Evolutionary conservation across 2,797 vertebrate species (phyloP).

Genomic region (Sebastes variabilis): DNA sequence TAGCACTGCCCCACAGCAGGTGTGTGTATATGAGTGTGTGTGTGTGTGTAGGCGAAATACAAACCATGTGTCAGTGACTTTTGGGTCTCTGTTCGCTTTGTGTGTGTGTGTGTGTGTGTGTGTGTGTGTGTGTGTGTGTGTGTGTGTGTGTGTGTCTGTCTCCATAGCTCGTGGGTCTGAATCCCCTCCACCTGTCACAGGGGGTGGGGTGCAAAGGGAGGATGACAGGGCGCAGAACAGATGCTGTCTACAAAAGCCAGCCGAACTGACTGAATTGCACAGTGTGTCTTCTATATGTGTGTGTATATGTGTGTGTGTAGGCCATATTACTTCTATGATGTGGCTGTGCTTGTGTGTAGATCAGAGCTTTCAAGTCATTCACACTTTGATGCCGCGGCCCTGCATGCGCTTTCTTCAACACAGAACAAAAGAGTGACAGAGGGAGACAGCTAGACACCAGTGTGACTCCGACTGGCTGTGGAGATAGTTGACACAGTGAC

Average conservation of each 20-base stretch:
- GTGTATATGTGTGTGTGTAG: constrained; percentile 5
- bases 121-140: constrained; percentile 1
- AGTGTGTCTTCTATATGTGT: not conserved
- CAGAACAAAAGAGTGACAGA: constrained; percentile 61
- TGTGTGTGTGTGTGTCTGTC: constrained; percentile 32
- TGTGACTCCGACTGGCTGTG: constrained; percentile 50
- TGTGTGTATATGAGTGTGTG: constrained; percentile 43
- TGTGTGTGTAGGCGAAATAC: constrained; percentile 39
- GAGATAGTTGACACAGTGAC: constrained; percentile 62
- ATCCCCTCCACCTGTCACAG: constrained; percentile 81
- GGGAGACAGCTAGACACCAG: constrained; percentile 51
- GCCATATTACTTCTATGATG: constrained; percentile 24
- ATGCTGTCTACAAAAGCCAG: constrained; percentile 77
- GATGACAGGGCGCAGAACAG: constrained; percentile 75
- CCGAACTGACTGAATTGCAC: constrained; percentile 50
- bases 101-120: constrained; percentile 19
- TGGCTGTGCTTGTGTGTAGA: constrained; percentile 28
- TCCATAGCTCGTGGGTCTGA: constrained; percentile 50
- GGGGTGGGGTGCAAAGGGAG: constrained; percentile 71
- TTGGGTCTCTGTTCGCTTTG: constrained; percentile 22
- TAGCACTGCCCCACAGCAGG: constrained; percentile 67
- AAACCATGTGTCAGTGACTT: constrained; percentile 67
- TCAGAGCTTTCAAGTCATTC: constrained; percentile 66
- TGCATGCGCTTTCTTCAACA: constrained; percentile 45
- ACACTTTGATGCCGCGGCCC: constrained; percentile 61